phyloP scores from a whole-genome alignment of 1,140 invertebrate species.

The Hetaerina americana region DNA sequence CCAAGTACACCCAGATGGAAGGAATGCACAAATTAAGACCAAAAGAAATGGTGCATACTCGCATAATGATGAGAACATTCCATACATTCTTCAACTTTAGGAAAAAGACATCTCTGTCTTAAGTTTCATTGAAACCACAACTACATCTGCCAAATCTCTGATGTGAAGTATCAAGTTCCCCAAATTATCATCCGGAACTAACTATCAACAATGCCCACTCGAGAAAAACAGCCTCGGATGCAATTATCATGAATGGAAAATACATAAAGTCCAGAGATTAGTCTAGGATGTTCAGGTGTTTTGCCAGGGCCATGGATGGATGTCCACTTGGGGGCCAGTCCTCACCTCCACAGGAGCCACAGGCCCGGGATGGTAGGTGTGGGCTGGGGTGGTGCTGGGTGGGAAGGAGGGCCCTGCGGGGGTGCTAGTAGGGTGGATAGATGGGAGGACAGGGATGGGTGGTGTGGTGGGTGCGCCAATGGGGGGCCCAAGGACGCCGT shows the following conservation, averaged over 20 bases:
- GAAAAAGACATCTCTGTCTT: not conserved
- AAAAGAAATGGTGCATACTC: not conserved
- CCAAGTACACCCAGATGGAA: not conserved
- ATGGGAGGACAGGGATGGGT: not conserved
- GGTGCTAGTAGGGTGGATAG: not conserved
- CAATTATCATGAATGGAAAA: not conserved
- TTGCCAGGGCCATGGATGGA: not conserved
- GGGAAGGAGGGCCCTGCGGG: not conserved
- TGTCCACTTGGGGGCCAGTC: not conserved
- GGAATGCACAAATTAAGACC: not conserved
- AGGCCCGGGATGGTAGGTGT: not conserved
- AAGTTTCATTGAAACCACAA: not conserved
- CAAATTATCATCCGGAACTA: not conserved
- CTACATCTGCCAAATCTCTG: not conserved
- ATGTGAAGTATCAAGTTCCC: not conserved
- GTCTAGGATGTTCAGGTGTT: not conserved
- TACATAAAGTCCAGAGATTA: not conserved
- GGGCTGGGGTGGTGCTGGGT: not conserved
- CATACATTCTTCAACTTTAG: not conserved
- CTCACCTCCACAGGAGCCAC: not conserved
- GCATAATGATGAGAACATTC: not conserved
- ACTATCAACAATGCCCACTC: not conserved
- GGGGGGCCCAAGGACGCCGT: not conserved
- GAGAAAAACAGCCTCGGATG: not conserved
- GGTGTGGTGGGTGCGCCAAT: not conserved